phyloP scores from a whole-genome alignment of 1,140 invertebrate genomes.

The Drosophila melanica region DNA sequence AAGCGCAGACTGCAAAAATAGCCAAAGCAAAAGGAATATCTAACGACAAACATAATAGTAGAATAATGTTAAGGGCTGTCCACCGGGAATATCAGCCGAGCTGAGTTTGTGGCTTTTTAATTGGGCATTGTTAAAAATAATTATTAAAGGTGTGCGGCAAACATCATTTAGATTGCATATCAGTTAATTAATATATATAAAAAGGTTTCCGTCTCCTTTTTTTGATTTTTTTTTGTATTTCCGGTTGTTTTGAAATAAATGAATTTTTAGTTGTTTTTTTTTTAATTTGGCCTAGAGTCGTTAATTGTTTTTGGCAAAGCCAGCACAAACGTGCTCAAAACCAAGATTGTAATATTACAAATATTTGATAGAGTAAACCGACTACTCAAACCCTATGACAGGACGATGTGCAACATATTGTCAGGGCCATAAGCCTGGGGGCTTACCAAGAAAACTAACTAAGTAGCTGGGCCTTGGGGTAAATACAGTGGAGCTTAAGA shows the following conservation, averaged over 20 bases:
- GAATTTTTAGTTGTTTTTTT: too few species aligned
- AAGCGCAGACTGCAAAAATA: neutral
- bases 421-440: neutral
- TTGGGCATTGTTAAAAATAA: constrained; percentile 39
- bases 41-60: constrained; percentile 34
- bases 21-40: neutral
- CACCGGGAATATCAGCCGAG: constrained; percentile 43
- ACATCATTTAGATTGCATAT: constrained; percentile 22
- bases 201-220: neutral
- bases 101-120: constrained; percentile 62
- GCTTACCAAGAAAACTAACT: constrained; percentile 28
- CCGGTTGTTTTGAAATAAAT: too few species aligned
- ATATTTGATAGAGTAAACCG: neutral
- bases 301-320: too few species aligned
- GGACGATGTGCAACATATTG: constrained; percentile 18
- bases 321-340: too few species aligned
- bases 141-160: constrained; percentile 25
- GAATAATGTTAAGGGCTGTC: constrained; percentile 45
- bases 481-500: constrained; percentile 20
- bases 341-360: too few species aligned
- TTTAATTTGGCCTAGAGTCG: too few species aligned
- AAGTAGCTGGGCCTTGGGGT: constrained; percentile 4
- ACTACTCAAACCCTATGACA: constrained; percentile 13
- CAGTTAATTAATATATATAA: constrained; percentile 15
- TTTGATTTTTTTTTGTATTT: too few species aligned